Base-by-base conservation (phyloP, 2,797 vertebrate species). In the Mallotus villosus region DNA sequence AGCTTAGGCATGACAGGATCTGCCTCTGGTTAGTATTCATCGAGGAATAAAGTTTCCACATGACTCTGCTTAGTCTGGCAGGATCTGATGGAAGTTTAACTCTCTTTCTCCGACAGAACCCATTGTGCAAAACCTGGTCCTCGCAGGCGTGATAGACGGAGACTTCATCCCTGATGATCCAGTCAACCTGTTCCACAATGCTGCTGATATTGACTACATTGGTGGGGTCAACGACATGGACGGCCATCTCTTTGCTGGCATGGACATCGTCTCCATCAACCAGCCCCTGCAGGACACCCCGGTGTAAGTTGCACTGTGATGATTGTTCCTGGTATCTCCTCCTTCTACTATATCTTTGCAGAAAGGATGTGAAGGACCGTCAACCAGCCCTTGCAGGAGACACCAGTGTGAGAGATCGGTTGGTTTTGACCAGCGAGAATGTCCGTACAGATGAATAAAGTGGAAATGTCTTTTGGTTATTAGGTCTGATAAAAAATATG, bases 201-300 rank as follows among this genome's bases (percentile, higher is more conserved):
- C 95, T 0, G 97, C 96, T 0, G 91, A 94, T 21, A 82, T 97
- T 0, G 97, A 98, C 86, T 97, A 95, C 85, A 66, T 98, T 0
- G 91, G 81, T 0, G 97, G 97, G 29, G 70, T 89, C 80, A 99
- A 99, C 0, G 3, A 96, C 90, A 98, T 99, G 96, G 97, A 99
- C 0, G 97, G 95, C 9, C 96, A 98, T 78, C 0, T 98, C 2
- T 98, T 98, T 53, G 91, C 93, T 0, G 84, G 79, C 0, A 0
- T 95, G 0, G 97, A 99, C 51, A 0, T 98, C 19, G 94, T 95
- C 0, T 91, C 91, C 1, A 11, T 99, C 69, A 94, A 97, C 82
- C 84, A 80, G 49, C 73, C 86, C 0, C 25, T 0, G 11, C 73
- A 24, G 24, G 8, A 84, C 4, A 89, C 96, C 41, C 60, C 90